These are phyloP conservation scores for Brachylomia viminalis DNA, from an alignment of 2,888 invertebrate genomes.

Conservation along the genomic window DNA sequence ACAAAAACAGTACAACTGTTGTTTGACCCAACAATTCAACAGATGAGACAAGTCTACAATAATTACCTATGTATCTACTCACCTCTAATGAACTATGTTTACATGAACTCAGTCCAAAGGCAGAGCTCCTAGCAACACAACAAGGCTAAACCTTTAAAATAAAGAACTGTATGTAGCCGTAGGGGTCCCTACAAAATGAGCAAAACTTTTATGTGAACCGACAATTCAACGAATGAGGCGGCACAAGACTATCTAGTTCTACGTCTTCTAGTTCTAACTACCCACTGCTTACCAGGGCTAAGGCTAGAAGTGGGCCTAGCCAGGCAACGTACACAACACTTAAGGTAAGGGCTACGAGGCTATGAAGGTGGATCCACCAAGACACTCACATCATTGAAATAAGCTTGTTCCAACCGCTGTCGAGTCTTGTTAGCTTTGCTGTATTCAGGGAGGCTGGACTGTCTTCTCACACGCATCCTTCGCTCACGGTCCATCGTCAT, in stretches of 20 bases:
- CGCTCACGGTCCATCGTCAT: conserved; percentile 89
- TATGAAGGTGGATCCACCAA: conserved; percentile 24
- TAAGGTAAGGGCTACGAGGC: conserved; percentile 9
- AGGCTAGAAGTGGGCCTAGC: neutral
- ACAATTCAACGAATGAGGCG: neutral
- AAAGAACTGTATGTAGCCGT: neutral
- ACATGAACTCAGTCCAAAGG: neutral
- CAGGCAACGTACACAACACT: conserved; percentile 4
- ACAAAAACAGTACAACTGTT: neutral
- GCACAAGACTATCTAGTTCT: conserved; percentile 9
- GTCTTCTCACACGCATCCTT: conserved; percentile 85
- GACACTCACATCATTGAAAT: conserved; percentile 87
- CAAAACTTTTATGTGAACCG: too few relatives aligned
- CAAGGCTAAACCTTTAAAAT: neutral
- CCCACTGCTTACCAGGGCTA: conserved; percentile 7
- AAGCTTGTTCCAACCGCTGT: conserved; percentile 85
- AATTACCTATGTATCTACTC: neutral
- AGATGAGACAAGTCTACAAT: conserved; percentile 1
- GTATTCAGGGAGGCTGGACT: conserved; percentile 88
- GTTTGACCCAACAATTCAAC: conserved; percentile 3
- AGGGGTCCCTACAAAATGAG: neutral
- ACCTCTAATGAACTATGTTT: conserved; percentile 1
- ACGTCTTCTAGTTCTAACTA: neutral
- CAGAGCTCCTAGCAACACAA: conserved; percentile 12
- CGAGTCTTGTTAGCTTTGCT: conserved; percentile 84